Conservation (phyloP, 2,888 invertebrate genomes). For the Andrena bucephala region DNA sequence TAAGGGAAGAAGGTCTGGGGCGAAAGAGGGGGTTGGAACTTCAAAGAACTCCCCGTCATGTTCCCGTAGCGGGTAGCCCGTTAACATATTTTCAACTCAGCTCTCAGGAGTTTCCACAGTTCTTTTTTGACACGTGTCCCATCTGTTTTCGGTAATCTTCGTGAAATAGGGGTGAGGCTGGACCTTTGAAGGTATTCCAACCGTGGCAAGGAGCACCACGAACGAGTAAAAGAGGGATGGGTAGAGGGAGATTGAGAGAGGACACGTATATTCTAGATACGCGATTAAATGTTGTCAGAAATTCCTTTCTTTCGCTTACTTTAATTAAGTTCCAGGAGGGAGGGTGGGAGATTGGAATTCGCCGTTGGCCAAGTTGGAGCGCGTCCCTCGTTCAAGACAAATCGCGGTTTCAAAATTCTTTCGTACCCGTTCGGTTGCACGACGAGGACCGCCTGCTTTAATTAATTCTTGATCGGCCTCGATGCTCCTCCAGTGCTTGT, state of each 20-base stretch:
- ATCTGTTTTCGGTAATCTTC: constrained; percentile 47
- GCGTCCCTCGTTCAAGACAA: constrained; percentile 17
- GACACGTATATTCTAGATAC: not conserved
- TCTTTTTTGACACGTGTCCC: constrained; percentile 43
- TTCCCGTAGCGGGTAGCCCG: constrained; percentile 15
- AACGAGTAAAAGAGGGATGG: not conserved
- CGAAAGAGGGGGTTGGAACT: constrained; percentile 23
- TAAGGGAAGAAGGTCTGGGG: not conserved
- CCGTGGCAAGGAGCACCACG: constrained; percentile 1
- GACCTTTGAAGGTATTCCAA: constrained; percentile 43
- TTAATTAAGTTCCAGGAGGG: constrained; percentile 52
- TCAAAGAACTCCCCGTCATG: constrained; percentile 44
- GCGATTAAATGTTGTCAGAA: constrained; percentile 46
- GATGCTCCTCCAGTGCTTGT: not conserved
- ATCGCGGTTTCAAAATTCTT: constrained; percentile 43
- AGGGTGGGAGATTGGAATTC: constrained; percentile 36
- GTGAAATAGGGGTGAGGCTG: constrained; percentile 36
- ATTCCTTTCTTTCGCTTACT: constrained; percentile 51
- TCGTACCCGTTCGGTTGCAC: not conserved
- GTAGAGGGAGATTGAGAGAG: no score
- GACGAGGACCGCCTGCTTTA: not conserved
- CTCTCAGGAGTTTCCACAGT: constrained; percentile 14
- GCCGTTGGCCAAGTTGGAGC: constrained; percentile 5
- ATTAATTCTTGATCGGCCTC: constrained; percentile 30
- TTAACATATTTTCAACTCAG: constrained; percentile 55